Base-by-base conservation (phyloP, 92 coral and sea anemone species). In the Parazoanthus swiftii region DNA sequence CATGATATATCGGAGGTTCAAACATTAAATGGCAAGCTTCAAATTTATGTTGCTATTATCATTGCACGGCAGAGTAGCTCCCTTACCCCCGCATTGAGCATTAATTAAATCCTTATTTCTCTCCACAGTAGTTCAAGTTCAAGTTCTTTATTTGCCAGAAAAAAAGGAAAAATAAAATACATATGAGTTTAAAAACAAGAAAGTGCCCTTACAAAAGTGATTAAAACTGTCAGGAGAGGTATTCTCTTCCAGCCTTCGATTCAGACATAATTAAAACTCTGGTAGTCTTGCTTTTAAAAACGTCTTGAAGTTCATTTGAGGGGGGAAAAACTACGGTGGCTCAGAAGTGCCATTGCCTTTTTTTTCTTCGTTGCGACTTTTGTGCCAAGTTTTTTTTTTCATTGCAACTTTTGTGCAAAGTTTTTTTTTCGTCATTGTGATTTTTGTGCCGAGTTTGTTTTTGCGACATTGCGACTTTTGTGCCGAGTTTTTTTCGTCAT, bases 1-100 rank as follows among this genome's bases (percentile, higher is more conserved):
- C 33, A 79, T 54, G 70, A 79, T 79, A 79, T 54, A 79, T 54
- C 70, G 83, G 83, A 79, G 83, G 83, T 79, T 79, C 83, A 29
- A 79, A 79, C 42, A 79, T 79, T 79, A 79, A 79, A 79, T 79
- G 83, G 83, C n/a, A 51, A 54, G 46, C 83, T 79, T 51, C 71
- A 79, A 51, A 79, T 79, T 79, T 79, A 79, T 26, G 29, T 46
- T 79, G 70, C 54, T 79, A 18, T 71, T 67, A 66, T 39, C 37
- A 82, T 65, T 66, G 74, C 86, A 20, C 39, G 42, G 37, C 86
- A 18, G 36, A 67, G 75, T 65, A 82, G 75, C 86, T 8, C 58
- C 33, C 37, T 82, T 66, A 82, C 75, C 54, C 86, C 76, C 75
- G 70, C 70, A 54, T 54, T 79, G 58, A 82, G 58, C 75, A 67